Evolutionary conservation across 1,140 invertebrate species (phyloP), one percentile per base, ranked within the genome.

Genomic region (Akabosia matsudoensis): DNA sequence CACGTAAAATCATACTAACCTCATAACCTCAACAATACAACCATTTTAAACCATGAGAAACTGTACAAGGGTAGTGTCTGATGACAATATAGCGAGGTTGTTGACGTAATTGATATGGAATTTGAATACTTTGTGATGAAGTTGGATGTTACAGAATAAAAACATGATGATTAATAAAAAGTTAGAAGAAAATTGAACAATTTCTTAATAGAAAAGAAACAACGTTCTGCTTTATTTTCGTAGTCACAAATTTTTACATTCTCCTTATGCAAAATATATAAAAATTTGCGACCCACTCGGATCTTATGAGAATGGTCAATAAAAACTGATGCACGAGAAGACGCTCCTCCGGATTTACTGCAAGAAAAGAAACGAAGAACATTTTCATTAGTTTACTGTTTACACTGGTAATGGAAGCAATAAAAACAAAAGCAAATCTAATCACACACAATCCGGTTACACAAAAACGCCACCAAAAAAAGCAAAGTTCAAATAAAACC

Each of bases 161-260:
- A 45, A 7, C 37, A n/a, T n/a, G 37, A 18, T 45, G 37, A 45
- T 45, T 7, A 45, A 10, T 45, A 10, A 45, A 7, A 45, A 7
- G 37, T 45, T 7, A 45, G 18, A 45, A 10, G 18, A 45, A 45
- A 45, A 45, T 18, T 45, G 37, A 45, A 45, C 7, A 10, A 18
- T 45, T 45, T 45, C 37, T 45, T 7, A 45, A 31, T 67, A 67
- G 61, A 67, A 67, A 45, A 45, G 7, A 67, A 67, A n/a, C n/a
- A n/a, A n/a, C n/a, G n/a, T 30, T 24, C 24, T 67, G 61, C 7
- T 67, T 67, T 67, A 61, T 61, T 61, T n/a, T 31, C 10, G 7
- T 31, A 30, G 61, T 67, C 61, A 67, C 61, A 67, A 67, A 67
- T 67, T 67, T 31, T 67, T 67, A 67, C 61, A 67, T 31, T 4